phyloP scores from a whole-genome alignment of 64 coral and sea anemone species.

The Platygyra sinensis region DNA sequence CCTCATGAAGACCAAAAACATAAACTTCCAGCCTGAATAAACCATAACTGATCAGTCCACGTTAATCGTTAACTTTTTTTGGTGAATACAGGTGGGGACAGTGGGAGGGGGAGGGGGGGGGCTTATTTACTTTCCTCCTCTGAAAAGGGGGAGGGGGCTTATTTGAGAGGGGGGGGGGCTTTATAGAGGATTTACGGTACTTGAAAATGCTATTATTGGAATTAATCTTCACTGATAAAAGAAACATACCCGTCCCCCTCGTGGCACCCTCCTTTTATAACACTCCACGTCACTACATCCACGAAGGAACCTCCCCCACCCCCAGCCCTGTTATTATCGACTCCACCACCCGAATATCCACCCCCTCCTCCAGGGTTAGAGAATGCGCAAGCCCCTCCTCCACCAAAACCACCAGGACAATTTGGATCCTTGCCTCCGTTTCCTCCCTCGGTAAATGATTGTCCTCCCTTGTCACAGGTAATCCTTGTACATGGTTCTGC shows the following conservation, averaged over 20 bases:
- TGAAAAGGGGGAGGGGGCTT: too few relatives aligned
- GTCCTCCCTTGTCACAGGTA: slow-evolving; percentile 43
- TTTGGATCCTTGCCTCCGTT: slow-evolving; percentile 15
- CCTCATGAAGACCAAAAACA: too few relatives aligned
- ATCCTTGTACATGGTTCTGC: not conserved
- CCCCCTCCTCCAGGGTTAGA: slow-evolving; percentile 60
- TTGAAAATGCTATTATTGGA: not conserved
- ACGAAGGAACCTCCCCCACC: slow-evolving; percentile 69
- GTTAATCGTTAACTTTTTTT: too few relatives aligned
- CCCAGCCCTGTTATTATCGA: not conserved
- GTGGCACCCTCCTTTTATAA: slow-evolving; percentile 29
- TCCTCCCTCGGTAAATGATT: slow-evolving; percentile 12
- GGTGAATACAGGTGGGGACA: too few relatives aligned
- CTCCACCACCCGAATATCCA: slow-evolving; percentile 75
- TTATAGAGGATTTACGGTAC: too few relatives aligned
- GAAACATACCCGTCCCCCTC: slow-evolving; percentile 60
- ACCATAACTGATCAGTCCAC: too few relatives aligned
- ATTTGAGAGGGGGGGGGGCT: too few relatives aligned
- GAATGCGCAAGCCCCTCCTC: slow-evolving; percentile 60
- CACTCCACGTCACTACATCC: not conserved
- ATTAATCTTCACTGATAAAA: slow-evolving; percentile 18
- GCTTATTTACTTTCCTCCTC: too few relatives aligned
- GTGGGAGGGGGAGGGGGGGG: too few relatives aligned
- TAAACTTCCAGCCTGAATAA: too few relatives aligned
- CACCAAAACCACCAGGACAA: slow-evolving; percentile 85